These are phyloP conservation scores for Mesoclemmys tuberculata DNA, from an alignment of 2,113 vertebrate genomes.

Conservation along the genomic window DNA sequence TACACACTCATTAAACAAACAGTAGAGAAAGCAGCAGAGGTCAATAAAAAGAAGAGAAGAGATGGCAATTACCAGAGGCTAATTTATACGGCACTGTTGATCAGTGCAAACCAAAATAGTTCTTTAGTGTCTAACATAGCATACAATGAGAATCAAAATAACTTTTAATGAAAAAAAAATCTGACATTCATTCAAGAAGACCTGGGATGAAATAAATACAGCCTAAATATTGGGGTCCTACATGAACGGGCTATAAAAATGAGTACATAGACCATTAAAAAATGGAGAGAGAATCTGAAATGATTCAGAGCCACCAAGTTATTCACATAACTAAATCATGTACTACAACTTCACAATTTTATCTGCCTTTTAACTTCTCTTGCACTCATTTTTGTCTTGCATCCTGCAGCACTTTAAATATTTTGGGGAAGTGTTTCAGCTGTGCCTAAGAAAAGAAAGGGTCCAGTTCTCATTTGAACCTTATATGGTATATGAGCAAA, in stretches of 20 bases:
- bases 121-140: not conserved
- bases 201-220: constrained; percentile 32
- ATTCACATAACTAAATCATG: not conserved
- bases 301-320: not conserved
- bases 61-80: not conserved
- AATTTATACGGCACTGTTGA: constrained; percentile 10
- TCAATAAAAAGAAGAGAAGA: not conserved
- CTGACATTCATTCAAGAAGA: constrained; percentile 21
- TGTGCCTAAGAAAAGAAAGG: not conserved
- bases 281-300: not conserved
- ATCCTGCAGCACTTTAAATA: not conserved
- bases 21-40: not conserved
- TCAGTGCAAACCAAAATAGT: constrained; percentile 15
- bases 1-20: not conserved
- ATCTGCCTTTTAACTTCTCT: not conserved
- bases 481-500: too few relatives aligned
- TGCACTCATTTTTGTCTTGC: not conserved
- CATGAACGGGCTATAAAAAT: not conserved
- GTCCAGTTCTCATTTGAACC: not conserved
- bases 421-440: not conserved
- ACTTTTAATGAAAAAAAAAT: not conserved
- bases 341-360: not conserved
- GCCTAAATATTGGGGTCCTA: constrained; percentile 41
- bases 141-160: not conserved
- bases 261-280: not conserved